Evolutionary conservation across 2,797 vertebrate species (phyloP), one percentile per base, ranked within the genome.

Genomic region (Anableps anableps): DNA sequence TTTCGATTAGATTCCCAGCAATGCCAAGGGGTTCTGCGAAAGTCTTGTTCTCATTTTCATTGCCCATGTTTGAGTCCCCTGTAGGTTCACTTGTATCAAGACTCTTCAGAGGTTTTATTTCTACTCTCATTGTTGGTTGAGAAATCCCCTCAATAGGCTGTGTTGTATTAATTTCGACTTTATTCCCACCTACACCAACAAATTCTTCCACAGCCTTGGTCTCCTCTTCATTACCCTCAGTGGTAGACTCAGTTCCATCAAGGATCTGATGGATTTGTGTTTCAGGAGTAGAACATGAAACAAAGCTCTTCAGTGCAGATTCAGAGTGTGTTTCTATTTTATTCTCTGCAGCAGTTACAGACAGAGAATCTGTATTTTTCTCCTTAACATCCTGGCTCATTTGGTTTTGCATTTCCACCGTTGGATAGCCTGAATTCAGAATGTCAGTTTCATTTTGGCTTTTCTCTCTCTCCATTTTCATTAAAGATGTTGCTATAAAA

Each of bases 71-170:
- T 19, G 51, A 47, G 29, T 70, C 66, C 43, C 13, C 23, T 2
- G 38, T 23, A 70, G 38, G 23, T 16, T 43, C 10, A n/a, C 11
- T 70, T 16, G 38, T 38, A 70, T 43, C 66, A n/a, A 70, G 38
- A 38, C 23, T 70, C 38, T n/a, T 70, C 38, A 14, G 66, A 38
- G 38, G 13, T 43, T 70, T 16, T 16, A 17, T 62, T 47, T 31
- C 38, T 21, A 47, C 41, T 23, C 10, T 50, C 64, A 76, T 76
- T 83, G 80, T 70, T 50, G 51, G 70, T 81, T 74, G 17, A 82
- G 50, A 79, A 47, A 73, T 58, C 26, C 81, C 84, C 45, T 85
- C 82, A 72, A 75, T 21, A 47, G 75, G 45, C 60, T 74, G 55
- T 5, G n/a, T 17, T 17, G 51, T 72, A 74, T 81, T 80, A 5